These are phyloP conservation scores for Ryuthela nishihirai DNA, from an alignment of 2,888 invertebrate species.

Conservation along the genomic window DNA sequence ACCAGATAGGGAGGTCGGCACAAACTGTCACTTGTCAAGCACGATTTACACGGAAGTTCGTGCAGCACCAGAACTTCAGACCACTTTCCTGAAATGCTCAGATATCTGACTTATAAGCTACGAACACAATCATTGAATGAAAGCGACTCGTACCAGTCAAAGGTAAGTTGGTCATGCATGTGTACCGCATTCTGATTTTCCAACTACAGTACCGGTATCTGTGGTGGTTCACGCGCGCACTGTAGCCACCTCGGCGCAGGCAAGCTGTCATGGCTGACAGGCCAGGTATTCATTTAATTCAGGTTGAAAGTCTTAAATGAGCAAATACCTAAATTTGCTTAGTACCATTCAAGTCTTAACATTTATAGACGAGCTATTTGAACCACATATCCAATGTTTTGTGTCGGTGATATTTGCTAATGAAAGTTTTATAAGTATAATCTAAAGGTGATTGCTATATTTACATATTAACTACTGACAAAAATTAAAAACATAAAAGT, in stretches of 20 bases:
- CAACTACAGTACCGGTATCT: slow-evolving; percentile 29
- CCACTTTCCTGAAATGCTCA: slow-evolving; percentile 60
- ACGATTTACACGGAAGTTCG: slow-evolving; percentile 6
- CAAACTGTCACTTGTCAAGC: slow-evolving; percentile 1
- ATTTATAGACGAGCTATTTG: too few relatives aligned
- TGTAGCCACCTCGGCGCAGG: slow-evolving; percentile 18
- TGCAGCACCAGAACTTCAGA: slow-evolving; percentile 14
- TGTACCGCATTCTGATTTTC: background rate
- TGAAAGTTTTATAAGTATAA: too few relatives aligned
- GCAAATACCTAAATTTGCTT: too few relatives aligned
- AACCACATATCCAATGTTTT: too few relatives aligned
- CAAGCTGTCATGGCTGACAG: slow-evolving; percentile 30
- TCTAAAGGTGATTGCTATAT: too few relatives aligned
- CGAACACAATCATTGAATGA: slow-evolving; percentile 81
- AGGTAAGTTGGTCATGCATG: slow-evolving; percentile 57
- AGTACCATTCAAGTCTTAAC: too few relatives aligned
- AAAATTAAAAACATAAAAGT: too few relatives aligned
- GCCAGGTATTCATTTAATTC: slow-evolving; percentile 20
- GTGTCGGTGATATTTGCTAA: too few relatives aligned
- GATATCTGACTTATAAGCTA: slow-evolving; percentile 79
- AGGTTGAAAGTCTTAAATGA: background rate
- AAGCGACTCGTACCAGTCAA: slow-evolving; percentile 63
- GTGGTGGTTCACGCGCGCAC: slow-evolving; percentile 19
- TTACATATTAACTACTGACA: too few relatives aligned
- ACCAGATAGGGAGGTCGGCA: too few relatives aligned